Conservation (phyloP, 2,888 invertebrate species). For the Xanthostigma xanthostigma region DNA sequence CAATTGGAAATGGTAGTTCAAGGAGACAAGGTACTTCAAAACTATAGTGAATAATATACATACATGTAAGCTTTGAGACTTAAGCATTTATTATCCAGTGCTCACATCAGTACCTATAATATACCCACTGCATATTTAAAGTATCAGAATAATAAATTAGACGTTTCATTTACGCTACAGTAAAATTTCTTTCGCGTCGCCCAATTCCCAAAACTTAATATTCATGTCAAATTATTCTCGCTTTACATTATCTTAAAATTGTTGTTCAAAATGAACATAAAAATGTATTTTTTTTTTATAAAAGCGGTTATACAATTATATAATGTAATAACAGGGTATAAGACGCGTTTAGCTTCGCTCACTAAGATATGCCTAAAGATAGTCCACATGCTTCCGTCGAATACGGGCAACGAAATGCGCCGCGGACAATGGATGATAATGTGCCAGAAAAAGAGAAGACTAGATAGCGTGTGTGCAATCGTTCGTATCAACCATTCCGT, state of each 20-base stretch:
- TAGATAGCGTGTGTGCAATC: not conserved
- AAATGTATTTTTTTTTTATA: conserved; percentile 8
- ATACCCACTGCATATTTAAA: no score
- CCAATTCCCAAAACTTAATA: conserved; percentile 9
- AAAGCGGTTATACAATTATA: conserved; percentile 20
- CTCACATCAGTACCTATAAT: no score
- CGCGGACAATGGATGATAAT: not conserved
- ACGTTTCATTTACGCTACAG: no score
- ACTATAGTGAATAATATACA: no score
- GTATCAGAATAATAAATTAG: no score
- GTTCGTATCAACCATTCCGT: not conserved
- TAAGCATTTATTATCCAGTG: no score
- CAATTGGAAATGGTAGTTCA: no score
- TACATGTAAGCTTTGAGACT: no score
- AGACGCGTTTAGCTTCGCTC: conserved; percentile 18
- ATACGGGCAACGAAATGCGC: not conserved
- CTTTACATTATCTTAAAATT: conserved; percentile 17
- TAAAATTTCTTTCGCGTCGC: no score
- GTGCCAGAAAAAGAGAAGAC: conserved; percentile 2
- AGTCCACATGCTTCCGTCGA: conserved; percentile 19
- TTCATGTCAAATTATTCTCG: conserved; percentile 12
- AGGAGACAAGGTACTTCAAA: no score
- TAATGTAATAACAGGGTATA: conserved; percentile 26
- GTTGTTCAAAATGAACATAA: conserved; percentile 15
- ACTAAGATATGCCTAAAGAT: conserved; percentile 25